Base-by-base conservation (phyloP, 2,113 vertebrate species). In the Sylvia atricapilla region DNA sequence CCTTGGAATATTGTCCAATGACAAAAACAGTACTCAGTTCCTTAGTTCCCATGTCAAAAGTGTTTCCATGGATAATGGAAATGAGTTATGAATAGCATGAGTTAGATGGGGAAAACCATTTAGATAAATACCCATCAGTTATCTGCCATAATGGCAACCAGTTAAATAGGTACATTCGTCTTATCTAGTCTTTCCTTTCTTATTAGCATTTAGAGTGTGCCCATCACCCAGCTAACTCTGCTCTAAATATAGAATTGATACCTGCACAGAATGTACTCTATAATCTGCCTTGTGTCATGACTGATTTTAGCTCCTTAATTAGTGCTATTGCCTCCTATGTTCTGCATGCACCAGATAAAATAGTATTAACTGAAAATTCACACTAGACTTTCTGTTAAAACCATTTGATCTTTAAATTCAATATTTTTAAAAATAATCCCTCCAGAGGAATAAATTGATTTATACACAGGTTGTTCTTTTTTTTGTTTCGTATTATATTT, bases 191-290 rank as follows among this genome's bases (percentile, higher is more conserved):
- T 91, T 89, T 70, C 35, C 24, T 73, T 94, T 95, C 75, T 90
- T 85, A 88, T 90, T 94, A 91, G 35, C 89, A 92, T 90, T 92
- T 92, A 83, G 56, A 94, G 43, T 67, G 63, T 2, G 10, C 79
- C 79, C 91, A 88, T 93, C 56, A 77, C 64, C 70, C 72, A 83
- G 27, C 84, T 93, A 85, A 43, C 81, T 88, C 56, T 75, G 76
- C 56, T 95, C 91, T 93, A 95, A 96, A 96, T 92, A 94, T 90
- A 95, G 92, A 94, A 86, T 37, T 90, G 88, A 93, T 95, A 97
- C 91, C 93, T 97, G 78, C 82, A 90, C 87, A 95, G 82, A 95
- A 95, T 58, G 74, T 93, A 91, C 89, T 94, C 50, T 85, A 16
- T 89, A 90, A 76, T 91, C 75, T 95, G 56, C 67, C 78, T 95